Base-by-base conservation (phyloP, 35 echinoderm and acorn worm genomes). In the Ophiothrix spiculata region DNA sequence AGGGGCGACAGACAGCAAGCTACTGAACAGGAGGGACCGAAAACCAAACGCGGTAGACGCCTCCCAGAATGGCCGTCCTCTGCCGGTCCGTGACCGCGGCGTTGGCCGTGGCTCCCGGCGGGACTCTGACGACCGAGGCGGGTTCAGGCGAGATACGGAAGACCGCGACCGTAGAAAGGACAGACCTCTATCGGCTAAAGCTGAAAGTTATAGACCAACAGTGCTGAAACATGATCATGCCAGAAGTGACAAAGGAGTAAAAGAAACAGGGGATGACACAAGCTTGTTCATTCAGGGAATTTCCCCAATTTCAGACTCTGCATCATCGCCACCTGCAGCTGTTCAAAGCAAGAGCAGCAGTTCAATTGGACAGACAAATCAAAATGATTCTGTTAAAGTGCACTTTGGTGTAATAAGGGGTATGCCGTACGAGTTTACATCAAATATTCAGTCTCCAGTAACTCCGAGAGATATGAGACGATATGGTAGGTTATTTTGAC, bases 61-160 rank as follows among this genome's bases (percentile, higher is more conserved):
- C 54, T 84, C 81, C 81, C 81, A 84, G 63, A 84, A 84, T 84
- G 81, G 81, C 56, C 56, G 81, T 56, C 42, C 81, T 35, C 54
- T 37, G 32, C 81, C 81, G 32, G 81, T 17, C n/a, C 40, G 81
- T 35, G 35, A 33, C 63, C 81, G 81, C 81, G 60, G 60, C 29
- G 60, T 10, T 69, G 81, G 39, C 45, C 40, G 81, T 35, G 35
- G 33, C 35, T 32, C 49, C 54, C 33, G 81, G 54, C 81, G 81
- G 46, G 81, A 84, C 31, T 64, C 54, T 15, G 81, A 84, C 31
- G 80, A 19, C 19, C 6, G 54, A 21, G 40, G 80, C 19, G 31
- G 80, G n/a, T 32, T 32, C 39, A 32, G 80, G 45, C 41, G 40
- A 41, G 46, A 84, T 56, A 33, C 49, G 16, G 46, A 84, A 16